Evolutionary conservation across 2,797 vertebrate species (phyloP).

Genomic region (Lemur catta): DNA sequence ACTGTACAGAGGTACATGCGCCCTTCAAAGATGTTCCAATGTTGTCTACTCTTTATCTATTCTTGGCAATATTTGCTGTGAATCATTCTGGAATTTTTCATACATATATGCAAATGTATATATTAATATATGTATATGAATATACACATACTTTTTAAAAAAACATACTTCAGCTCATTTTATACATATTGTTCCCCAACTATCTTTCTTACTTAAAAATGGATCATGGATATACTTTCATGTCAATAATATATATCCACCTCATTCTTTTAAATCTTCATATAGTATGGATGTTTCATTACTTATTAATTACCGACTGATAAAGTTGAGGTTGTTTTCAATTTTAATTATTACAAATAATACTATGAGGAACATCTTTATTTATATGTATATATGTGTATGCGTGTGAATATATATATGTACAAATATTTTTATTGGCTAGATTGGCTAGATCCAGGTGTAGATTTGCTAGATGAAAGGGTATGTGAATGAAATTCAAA

Average conservation of each 20-base stretch:
- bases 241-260: neutral
- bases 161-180: neutral
- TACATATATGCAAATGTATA: neutral
- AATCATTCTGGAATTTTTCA: neutral
- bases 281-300: too few relatives aligned
- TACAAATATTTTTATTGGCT: neutral
- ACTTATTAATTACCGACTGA: neutral
- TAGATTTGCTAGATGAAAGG: neutral
- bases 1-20: fast-evolving
- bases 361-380: neutral
- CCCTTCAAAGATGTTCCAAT: neutral
- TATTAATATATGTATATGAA: neutral
- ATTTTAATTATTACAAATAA: neutral
- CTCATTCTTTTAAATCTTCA: neutral
- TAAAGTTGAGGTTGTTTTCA: neutral
- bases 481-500: neutral
- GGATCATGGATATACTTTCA: neutral
- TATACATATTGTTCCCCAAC: neutral
- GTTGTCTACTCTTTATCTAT: neutral
- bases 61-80: neutral
- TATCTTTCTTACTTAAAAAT: neutral
- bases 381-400: neutral
- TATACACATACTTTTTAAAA: neutral
- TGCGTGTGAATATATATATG: neutral
- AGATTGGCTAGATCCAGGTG: neutral